Conservation (phyloP, 2,797 vertebrate species). For the Rhincodon typus region DNA sequence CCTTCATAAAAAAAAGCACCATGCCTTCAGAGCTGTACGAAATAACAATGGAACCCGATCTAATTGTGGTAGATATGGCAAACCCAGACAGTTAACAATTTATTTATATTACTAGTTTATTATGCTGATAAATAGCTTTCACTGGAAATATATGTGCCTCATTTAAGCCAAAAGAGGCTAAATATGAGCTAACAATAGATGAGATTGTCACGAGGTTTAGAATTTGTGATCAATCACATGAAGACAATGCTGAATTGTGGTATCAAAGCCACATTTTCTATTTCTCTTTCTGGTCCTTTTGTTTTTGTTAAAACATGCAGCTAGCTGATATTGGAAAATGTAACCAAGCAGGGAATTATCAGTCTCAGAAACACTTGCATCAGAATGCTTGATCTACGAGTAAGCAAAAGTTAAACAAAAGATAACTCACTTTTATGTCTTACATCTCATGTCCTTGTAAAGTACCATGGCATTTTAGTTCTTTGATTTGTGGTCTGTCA, state of each 20-base stretch:
- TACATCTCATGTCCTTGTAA: background rate
- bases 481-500: background rate
- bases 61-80: background rate
- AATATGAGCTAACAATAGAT: slow-evolving; percentile 14
- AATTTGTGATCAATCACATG: slow-evolving; percentile 23
- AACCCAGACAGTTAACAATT: slow-evolving; percentile 2
- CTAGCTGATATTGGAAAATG: background rate
- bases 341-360: background rate
- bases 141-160: background rate
- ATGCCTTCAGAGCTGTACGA: background rate
- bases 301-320: no score
- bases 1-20: background rate
- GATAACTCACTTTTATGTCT: background rate
- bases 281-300: background rate
- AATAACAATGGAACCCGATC: background rate
- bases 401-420: background rate
- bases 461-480: background rate
- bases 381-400: background rate
- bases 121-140: slow-evolving; percentile 12
- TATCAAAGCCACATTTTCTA: background rate
- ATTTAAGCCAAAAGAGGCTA: slow-evolving; percentile 29
- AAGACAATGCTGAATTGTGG: slow-evolving; percentile 8
- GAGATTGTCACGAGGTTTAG: background rate
- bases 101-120: slow-evolving; percentile 25
- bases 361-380: background rate